These are phyloP conservation scores for Aplysina aerophoba DNA, from an alignment of 37 sponge, comb jelly and placozoan species.

Conservation along the genomic window DNA sequence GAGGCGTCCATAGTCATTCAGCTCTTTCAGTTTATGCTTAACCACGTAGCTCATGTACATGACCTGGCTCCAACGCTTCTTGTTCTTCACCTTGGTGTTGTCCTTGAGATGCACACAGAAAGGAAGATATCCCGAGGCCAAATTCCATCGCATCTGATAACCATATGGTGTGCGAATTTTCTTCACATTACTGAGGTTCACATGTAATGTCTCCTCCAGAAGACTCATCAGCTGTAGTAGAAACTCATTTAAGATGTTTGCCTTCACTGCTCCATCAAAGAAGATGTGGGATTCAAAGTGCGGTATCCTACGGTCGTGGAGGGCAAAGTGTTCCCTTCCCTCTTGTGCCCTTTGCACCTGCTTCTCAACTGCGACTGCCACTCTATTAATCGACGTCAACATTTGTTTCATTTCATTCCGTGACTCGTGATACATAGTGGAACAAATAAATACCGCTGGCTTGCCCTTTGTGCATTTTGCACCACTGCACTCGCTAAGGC, in stretches of 20 bases:
- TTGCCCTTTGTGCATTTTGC: background rate
- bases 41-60: constrained; percentile 95
- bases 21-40: constrained; percentile 55
- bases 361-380: constrained; percentile 49
- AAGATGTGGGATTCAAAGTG: constrained; percentile 84
- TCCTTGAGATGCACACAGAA: constrained; percentile 85
- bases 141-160: constrained; percentile 57
- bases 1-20: background rate
- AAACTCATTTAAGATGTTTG: constrained; percentile 55
- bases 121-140: constrained; percentile 36
- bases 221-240: constrained; percentile 78
- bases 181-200: constrained; percentile 37
- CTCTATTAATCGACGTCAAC: constrained; percentile 71
- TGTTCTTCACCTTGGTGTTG: constrained; percentile 72
- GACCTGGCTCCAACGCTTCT: constrained; percentile 93
- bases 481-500: background rate
- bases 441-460: constrained; percentile 74
- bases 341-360: background rate
- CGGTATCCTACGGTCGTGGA: constrained; percentile 17
- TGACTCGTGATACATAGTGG: constrained; percentile 88
- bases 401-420: constrained; percentile 76
- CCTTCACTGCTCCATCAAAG: constrained; percentile 77
- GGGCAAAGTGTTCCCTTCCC: background rate
- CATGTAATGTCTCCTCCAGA: constrained; percentile 64
- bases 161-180: constrained; percentile 82